Conservation (phyloP, 2,113 vertebrate genomes). For the Macaca nemestrina region DNA sequence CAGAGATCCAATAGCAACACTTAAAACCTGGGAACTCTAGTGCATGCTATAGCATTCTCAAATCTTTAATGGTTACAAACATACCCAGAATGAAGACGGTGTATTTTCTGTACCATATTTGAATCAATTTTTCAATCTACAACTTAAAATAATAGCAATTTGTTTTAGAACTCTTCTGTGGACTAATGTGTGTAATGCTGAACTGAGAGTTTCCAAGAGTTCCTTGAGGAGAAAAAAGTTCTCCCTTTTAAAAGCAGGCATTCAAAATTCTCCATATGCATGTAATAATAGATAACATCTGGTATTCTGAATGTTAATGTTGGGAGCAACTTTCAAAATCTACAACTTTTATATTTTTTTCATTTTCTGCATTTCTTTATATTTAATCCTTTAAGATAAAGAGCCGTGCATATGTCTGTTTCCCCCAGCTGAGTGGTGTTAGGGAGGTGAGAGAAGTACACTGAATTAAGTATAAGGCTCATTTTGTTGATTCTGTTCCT, state of each 20-base stretch:
- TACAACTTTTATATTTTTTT: background rate
- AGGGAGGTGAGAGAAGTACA: background rate
- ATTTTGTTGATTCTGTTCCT: background rate
- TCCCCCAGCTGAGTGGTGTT: background rate
- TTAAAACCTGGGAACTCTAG: background rate
- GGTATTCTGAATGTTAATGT: background rate
- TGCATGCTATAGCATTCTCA: background rate
- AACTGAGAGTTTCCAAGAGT: constrained; percentile 1
- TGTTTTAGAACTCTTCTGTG: background rate
- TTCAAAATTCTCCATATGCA: constrained; percentile 1
- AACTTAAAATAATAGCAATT: background rate
- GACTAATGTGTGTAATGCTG: background rate
- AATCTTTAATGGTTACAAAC: background rate
- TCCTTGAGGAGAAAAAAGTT: background rate
- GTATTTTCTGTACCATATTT: background rate
- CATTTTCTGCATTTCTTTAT: background rate
- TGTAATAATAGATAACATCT: background rate
- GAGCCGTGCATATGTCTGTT: background rate
- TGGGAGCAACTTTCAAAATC: background rate
- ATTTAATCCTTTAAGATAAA: background rate
- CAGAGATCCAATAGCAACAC: background rate
- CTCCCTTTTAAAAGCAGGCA: background rate
- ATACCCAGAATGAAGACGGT: background rate
- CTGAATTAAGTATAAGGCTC: background rate
- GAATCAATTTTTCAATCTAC: background rate